These are phyloP conservation scores for Octodonta nipae DNA, from an alignment of 2,888 invertebrate genomes.

Conservation along the genomic window DNA sequence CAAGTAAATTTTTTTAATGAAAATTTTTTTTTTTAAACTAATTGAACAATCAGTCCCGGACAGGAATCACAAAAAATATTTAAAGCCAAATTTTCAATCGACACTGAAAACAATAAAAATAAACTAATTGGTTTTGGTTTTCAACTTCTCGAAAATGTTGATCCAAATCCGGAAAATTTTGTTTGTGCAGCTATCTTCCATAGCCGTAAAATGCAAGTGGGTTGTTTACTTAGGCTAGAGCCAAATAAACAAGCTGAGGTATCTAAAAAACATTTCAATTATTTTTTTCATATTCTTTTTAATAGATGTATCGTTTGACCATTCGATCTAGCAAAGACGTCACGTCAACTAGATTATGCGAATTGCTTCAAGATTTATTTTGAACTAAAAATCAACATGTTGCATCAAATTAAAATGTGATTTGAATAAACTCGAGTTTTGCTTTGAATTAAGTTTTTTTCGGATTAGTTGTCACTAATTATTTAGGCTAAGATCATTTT, in stretches of 20 bases:
- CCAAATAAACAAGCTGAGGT: conserved; percentile 97
- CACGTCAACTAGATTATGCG: conserved; percentile 84
- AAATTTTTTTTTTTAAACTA: no score
- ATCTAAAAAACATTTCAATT: no score
- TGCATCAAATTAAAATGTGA: no score
- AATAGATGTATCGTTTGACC: conserved; percentile 99
- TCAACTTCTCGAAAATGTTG: conserved; percentile 86
- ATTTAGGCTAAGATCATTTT: no score
- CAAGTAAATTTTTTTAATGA: conserved; percentile 54
- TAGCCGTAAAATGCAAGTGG: conserved; percentile 88
- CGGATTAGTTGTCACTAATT: no score
- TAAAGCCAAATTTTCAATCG: conserved; percentile 82
- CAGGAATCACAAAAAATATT: conserved; percentile 98
- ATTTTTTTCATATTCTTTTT: no score
- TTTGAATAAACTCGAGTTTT: no score
- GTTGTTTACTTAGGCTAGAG: conserved; percentile 90
- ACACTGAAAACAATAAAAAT: conserved; percentile 71
- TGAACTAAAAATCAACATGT: no score
- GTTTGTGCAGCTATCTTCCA: conserved; percentile 97
- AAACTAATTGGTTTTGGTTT: conserved; percentile 94
- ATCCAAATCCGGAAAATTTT: conserved; percentile 98
- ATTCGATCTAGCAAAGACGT: conserved; percentile 93
- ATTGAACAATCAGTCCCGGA: conserved; percentile 49
- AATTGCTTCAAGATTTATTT: conserved; percentile 90
- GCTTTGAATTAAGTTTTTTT: no score